A percentile compares a stretch with the other conserved stretches of the same genome.
These are phyloP conservation scores for Anastatus disparis DNA, from an alignment of 1,140 invertebrate genomes.

Conservation along the genomic window DNA sequence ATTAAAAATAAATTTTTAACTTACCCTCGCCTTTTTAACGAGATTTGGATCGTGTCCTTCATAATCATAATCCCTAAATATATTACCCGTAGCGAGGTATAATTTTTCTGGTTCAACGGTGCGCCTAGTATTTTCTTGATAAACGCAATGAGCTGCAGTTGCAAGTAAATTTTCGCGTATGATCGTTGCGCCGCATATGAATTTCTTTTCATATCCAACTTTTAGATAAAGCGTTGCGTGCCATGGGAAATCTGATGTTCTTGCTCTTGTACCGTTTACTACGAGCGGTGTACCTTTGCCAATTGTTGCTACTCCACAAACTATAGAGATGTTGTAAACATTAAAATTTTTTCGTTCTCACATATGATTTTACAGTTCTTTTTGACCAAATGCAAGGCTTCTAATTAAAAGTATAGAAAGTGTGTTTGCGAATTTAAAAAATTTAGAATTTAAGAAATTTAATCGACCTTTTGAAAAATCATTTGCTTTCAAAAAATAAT, in stretches of 20 bases:
- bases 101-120: conserved; percentile 42
- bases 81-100: conserved; percentile 55
- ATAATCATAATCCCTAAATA: conserved; percentile 57
- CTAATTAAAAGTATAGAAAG: too few relatives aligned
- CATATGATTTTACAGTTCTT: not conserved
- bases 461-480: too few relatives aligned
- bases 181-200: conserved; percentile 58
- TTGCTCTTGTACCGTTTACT: conserved; percentile 49
- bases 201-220: conserved; percentile 42
- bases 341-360: not conserved
- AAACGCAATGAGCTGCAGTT: conserved; percentile 64
- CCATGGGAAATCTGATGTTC: conserved; percentile 61
- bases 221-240: conserved; percentile 58
- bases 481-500: too few relatives aligned
- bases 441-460: too few relatives aligned
- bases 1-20: too few relatives aligned
- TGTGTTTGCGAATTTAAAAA: too few relatives aligned
- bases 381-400: too few relatives aligned
- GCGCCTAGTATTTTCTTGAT: conserved; percentile 44
- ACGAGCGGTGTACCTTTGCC: conserved; percentile 46
- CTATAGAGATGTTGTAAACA: conserved; percentile 42
- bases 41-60: conserved; percentile 42
- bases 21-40: conserved; percentile 51
- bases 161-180: conserved; percentile 55
- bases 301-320: conserved; percentile 50